Evolutionary conservation across 2,113 vertebrate genomes (phyloP).

Genomic region (Propithecus coquereli): DNA sequence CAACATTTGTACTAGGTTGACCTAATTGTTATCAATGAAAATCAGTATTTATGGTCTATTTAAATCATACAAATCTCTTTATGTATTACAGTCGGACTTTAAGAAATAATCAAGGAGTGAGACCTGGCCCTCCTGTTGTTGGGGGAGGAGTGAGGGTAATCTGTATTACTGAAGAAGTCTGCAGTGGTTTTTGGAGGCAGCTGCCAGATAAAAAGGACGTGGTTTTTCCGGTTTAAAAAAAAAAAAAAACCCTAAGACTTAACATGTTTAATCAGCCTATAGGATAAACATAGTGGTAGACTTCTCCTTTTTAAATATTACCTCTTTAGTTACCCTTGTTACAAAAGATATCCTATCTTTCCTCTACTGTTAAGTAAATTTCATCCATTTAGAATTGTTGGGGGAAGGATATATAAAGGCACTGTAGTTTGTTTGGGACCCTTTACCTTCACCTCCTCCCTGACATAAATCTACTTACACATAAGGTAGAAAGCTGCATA

Average conservation of each 20-base stretch:
- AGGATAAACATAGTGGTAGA: not conserved
- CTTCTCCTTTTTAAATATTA: not conserved
- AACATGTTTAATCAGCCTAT: not conserved
- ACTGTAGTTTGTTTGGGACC: constrained; percentile 13
- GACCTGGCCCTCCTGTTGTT: not conserved
- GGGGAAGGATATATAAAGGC: not conserved
- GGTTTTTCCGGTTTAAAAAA: not conserved
- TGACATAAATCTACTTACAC: constrained; percentile 18
- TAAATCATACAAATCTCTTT: not conserved
- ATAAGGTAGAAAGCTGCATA: constrained; percentile 11
- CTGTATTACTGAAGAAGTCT: not conserved
- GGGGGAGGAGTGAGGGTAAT: not conserved
- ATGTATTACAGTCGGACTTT: not conserved
- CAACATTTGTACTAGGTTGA: not conserved
- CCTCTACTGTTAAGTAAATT: not conserved
- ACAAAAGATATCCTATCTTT: not conserved
- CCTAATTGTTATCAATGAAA: not conserved
- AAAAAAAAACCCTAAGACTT: not conserved
- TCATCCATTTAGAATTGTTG: not conserved
- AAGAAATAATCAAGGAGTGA: constrained; percentile 6
- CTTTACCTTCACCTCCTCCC: not conserved
- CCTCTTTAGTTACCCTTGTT: not conserved
- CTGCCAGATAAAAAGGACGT: not conserved
- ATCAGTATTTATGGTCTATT: constrained; percentile 22
- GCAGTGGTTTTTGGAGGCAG: not conserved